Evolutionary conservation across 2,888 invertebrate genomes (phyloP).

Genomic region (Rhimphoctona megacephalus): DNA sequence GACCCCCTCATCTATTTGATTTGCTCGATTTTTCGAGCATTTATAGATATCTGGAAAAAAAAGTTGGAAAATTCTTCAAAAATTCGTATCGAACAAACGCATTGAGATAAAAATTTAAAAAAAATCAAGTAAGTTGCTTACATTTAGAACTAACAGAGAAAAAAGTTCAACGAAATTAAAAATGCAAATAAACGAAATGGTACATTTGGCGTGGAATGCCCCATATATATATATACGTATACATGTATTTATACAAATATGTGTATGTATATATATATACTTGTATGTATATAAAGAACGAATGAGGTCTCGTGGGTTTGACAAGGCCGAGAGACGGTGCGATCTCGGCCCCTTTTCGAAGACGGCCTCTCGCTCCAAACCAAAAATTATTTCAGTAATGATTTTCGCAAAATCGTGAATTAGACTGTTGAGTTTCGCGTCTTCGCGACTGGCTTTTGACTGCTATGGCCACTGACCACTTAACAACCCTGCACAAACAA

Average conservation of each 20-base stretch:
- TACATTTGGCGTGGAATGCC: no score
- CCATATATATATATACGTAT: no score
- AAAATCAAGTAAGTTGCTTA: no score
- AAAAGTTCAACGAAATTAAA: no score
- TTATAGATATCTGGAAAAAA: no score
- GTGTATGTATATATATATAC: constrained; percentile 27
- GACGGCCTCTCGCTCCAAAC: constrained; percentile 32
- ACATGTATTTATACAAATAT: constrained; percentile 13
- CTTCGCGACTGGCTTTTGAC: constrained; percentile 13
- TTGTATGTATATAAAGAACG: constrained; percentile 28
- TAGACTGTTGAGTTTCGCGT: constrained; percentile 44
- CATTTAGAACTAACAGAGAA: no score
- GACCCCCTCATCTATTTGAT: no score
- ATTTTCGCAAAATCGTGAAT: constrained; percentile 66
- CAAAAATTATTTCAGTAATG: constrained; percentile 62
- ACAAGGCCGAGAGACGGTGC: constrained; percentile 39
- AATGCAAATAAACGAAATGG: no score
- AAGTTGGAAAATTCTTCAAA: no score
- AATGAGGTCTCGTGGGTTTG: constrained; percentile 52
- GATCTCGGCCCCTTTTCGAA: constrained; percentile 41
- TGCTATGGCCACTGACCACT: constrained; percentile 35
- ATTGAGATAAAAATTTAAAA: no score
- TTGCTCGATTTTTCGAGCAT: no score
- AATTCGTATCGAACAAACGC: no score
- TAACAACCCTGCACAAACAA: constrained; percentile 57